phyloP scores from a whole-genome alignment of 2,888 invertebrate species.

The Tridacna gigas region DNA sequence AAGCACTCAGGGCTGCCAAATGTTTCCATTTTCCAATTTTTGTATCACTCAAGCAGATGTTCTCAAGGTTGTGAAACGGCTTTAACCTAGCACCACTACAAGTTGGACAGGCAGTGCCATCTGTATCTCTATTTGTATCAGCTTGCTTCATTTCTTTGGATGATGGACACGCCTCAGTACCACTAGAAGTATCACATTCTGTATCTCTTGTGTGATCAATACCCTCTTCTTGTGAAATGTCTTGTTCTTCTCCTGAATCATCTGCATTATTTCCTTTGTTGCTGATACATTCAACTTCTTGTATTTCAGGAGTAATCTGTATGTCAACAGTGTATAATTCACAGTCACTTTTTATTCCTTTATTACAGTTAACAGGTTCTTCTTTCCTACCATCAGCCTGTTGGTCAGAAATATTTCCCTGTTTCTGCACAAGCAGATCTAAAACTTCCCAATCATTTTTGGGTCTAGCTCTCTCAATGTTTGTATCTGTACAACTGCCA shows the following conservation, averaged over 20 bases:
- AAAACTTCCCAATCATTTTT: no score
- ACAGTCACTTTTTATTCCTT: neutral
- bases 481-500: no score
- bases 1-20: slow-evolving; percentile 69
- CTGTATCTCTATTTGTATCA: neutral
- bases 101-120: neutral
- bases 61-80: slow-evolving; percentile 69
- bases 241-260: neutral
- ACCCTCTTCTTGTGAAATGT: no score
- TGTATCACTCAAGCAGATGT: slow-evolving; percentile 79
- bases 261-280: neutral
- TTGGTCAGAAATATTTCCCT: no score
- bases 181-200: neutral
- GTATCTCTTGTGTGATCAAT: neutral
- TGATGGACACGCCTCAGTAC: neutral
- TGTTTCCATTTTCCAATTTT: slow-evolving; percentile 72
- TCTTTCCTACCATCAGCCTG: no score
- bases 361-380: neutral
- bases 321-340: neutral
- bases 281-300: neutral
- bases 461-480: no score
- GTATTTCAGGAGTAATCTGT: neutral
- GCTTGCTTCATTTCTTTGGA: no score
- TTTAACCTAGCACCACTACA: neutral
- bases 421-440: no score